Evolutionary conservation across 2,888 invertebrate genomes (phyloP), one percentile per base, ranked within the genome.

Genomic region (Conomelus anceps): DNA sequence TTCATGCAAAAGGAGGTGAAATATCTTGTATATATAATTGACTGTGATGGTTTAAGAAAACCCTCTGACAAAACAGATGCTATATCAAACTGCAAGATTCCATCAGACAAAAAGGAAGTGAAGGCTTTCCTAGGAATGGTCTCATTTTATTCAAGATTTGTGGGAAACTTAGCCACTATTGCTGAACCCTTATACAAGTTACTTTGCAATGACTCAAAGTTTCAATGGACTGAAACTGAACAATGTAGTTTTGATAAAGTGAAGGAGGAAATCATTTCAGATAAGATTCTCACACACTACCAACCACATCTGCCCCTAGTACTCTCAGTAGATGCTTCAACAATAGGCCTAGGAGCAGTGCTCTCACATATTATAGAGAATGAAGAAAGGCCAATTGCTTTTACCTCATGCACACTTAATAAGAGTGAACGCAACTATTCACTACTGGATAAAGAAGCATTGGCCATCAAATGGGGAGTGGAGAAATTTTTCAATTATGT

Each of bases 11-110:
- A 85, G 20, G 84, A 88, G 22, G 88, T 91, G 20, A 85, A 90
- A 34, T 91, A 90, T 90, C 85, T 91, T 23, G 91, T 91, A 23
- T 90, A 91, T 87, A 86, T 88, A 11, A 91, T 91, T 84, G 89
- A 90, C 22, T 29, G 24, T 7, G 29, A 89, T 13, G 90, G 90
- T 23, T 22, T 89, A 63, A 88, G 89, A 20, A 91, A 90, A 87
- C 88, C 88, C 41, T 41, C 17, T 20, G 41, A 41, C 17, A 41
- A 41, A 41, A 41, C 41, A 13, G 41, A 41, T 41, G 20, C 41
- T 41, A 41, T 41, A 13, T 11, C 17, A 41, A 41, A 41, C 13
- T 41, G 41, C 41, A 41, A 41, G 20, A 11, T 41, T 20, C 41
- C 41, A 41, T 41, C 41, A 13, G 11, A 41, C 41, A 41, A 17